Evolutionary conservation across 2,113 vertebrate species (phyloP), one percentile per base, ranked within the genome.

Genomic region (Amblyopsis rosae): DNA sequence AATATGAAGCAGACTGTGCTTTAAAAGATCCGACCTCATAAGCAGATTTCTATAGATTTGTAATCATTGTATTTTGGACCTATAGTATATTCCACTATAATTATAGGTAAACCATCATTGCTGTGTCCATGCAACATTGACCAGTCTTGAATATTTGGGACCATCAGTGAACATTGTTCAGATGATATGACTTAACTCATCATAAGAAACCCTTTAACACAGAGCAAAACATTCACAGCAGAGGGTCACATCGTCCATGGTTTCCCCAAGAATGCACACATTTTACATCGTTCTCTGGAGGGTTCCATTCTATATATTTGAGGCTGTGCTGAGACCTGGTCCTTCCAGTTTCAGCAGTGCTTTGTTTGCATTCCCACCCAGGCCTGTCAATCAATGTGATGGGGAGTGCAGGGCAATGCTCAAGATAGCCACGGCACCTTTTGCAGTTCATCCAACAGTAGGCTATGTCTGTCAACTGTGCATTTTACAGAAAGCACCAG

Each of bases 301-400:
- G 50, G 49, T 26, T 72, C 60, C 13, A 26, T 62, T 56, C 66
- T 58, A 61, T 65, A 48, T 66, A 62, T 62, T 35, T 47, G 32
- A 63, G 54, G 10, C 16, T 16, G 4, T 15, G 67, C n/a, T 73
- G 60, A 35, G 48, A 16, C 69, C 67, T 70, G 61, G 12, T 75
- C 51, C 6, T 57, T 12, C 46, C 12, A 16, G 45, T 68, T 58
- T 62, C 59, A 53, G 58, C 41, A 12, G 54, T 46, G 50, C 65
- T 75, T 77, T 75, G 68, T 78, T 73, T 81, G 48, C 65, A 73
- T 66, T 68, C 51, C 59, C 46, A 59, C 54, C 59, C 35, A 59
- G 55, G 46, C 59, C 80, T 83, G 77, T 80, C 77, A 82, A 57
- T 79, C 79, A 81, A 9, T 61, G 55, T 33, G 19, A 59, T 67